A percentile compares a stretch with the other conserved stretches of the same genome.
Conservation (phyloP, 2,888 invertebrate genomes). For the Drosophila basisetae region DNA sequence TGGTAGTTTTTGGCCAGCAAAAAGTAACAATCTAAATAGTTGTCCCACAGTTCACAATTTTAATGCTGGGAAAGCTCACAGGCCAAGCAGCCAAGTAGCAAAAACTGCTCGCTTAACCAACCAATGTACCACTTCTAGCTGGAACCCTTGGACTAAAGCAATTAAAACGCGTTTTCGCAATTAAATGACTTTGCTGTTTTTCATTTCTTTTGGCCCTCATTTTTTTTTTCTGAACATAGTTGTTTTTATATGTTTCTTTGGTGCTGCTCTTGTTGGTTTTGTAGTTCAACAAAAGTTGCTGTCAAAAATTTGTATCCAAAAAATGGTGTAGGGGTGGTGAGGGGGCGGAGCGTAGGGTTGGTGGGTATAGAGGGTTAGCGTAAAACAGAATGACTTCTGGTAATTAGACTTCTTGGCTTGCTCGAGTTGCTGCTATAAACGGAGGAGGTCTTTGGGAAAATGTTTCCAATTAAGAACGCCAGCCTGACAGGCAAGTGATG, state of each 20-base stretch:
- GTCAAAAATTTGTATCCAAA: slow-evolving; percentile 76
- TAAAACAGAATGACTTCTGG: slow-evolving; percentile 67
- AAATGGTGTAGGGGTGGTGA: neutral
- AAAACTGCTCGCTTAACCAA: slow-evolving; percentile 44
- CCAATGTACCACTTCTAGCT: slow-evolving; percentile 18
- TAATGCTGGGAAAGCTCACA: slow-evolving; percentile 69
- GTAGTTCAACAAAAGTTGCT: slow-evolving; percentile 76
- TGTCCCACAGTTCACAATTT: slow-evolving; percentile 20
- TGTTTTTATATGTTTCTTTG: slow-evolving; percentile 20
- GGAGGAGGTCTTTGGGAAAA: slow-evolving; percentile 60
- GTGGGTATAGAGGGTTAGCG: slow-evolving; percentile 1
- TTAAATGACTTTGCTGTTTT: slow-evolving; percentile 80
- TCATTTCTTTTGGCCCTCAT: slow-evolving; percentile 31
- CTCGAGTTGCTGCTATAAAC: slow-evolving; percentile 52
- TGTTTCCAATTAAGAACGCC: slow-evolving; percentile 74
- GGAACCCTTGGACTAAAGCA: slow-evolving; percentile 62
- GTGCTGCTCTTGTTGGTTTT: slow-evolving; percentile 51
- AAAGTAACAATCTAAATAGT: slow-evolving; percentile 11
- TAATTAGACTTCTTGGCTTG: slow-evolving; percentile 78
- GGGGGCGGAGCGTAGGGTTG: neutral
- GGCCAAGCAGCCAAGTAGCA: slow-evolving; percentile 32
- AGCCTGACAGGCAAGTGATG: slow-evolving; percentile 12
- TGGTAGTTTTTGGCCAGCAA: slow-evolving; percentile 25
- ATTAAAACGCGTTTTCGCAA: slow-evolving; percentile 80
- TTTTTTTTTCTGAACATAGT: slow-evolving; percentile 10